Base-by-base conservation (phyloP, 2,797 vertebrate genomes). In the Leptoclinus maculatus region DNA sequence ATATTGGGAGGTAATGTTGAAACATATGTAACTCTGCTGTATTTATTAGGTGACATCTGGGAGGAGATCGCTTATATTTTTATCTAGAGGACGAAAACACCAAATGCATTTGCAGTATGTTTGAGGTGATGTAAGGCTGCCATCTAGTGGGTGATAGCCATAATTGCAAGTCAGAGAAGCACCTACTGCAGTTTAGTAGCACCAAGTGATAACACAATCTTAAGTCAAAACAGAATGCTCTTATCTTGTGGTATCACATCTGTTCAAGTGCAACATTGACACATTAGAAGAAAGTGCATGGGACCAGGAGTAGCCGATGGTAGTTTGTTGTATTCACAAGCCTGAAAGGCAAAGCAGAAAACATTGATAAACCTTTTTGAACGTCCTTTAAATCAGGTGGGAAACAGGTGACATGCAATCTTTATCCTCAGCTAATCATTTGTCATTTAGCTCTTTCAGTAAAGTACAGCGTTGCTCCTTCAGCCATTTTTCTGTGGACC, bases 71-170 rank as follows among this genome's bases (percentile, higher is more conserved):
- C 1, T 7, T 21, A 19, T 3, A 47, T 32, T 56, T 60, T 21
- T 11, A 11, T 59, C 17, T 27, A 12, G 1, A 58, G 4, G 16
- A 45, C 71, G 19, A 66, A 13, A 38, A 68, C 3, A 2, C n/a
- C 17, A 17, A 68, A 57, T 27, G 12, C 0, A 0, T 39, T 4
- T 60, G 17, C n/a, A 64, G 38, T 12, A 64, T 56, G 9, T 67
- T 34, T 79, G 11, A 78, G 14, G 49, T 67, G 23, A 62, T 83
- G 53, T 70, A 73, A 83, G 3, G 39, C 77, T 91, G 82, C 82
- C 91, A 93, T 87, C 93, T 89, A 81, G 90, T 86, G 92, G 67
- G 0, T 1, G 0, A 57, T 2, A 41, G 1, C 0, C 1, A 51
- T 25, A 65, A 34, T 49, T 21, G 23, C 91, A 89, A 19, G 27